Conservation (phyloP, 1,140 invertebrate species). For the Magallana angulata region DNA sequence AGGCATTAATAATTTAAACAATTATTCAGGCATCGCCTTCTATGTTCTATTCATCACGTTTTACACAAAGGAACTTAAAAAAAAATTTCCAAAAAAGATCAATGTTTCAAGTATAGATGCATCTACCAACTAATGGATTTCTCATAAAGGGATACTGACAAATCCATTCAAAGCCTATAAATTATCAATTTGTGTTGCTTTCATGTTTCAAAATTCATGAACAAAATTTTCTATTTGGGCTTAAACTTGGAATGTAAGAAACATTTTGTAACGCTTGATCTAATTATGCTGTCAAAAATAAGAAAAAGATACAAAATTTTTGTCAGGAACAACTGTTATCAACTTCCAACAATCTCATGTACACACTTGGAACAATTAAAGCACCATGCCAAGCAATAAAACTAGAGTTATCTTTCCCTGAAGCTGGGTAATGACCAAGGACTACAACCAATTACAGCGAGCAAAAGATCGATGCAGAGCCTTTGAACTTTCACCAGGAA, state of each 20-base stretch:
- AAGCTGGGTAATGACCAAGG: not conserved
- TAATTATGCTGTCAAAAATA: too few relatives aligned
- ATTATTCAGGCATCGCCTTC: constrained; percentile 8
- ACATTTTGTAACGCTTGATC: too few relatives aligned
- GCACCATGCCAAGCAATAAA: not conserved
- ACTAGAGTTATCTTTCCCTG: constrained; percentile 4
- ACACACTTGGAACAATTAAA: too few relatives aligned
- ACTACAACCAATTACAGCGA: not conserved
- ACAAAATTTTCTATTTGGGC: too few relatives aligned
- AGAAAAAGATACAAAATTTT: too few relatives aligned
- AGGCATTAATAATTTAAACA: not conserved
- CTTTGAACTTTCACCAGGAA: not conserved
- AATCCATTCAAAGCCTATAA: too few relatives aligned
- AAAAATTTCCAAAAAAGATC: not conserved
- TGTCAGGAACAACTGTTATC: too few relatives aligned
- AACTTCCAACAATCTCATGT: too few relatives aligned
- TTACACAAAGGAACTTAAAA: not conserved
- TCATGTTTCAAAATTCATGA: too few relatives aligned
- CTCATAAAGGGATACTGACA: too few relatives aligned
- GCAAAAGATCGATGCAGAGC: not conserved
- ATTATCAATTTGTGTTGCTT: too few relatives aligned
- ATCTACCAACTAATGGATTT: not conserved
- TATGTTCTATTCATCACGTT: not conserved
- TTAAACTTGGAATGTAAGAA: too few relatives aligned
- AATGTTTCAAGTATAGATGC: not conserved